phyloP scores from a whole-genome alignment of 2,113 vertebrate genomes.

The Tonatia bakeri region DNA sequence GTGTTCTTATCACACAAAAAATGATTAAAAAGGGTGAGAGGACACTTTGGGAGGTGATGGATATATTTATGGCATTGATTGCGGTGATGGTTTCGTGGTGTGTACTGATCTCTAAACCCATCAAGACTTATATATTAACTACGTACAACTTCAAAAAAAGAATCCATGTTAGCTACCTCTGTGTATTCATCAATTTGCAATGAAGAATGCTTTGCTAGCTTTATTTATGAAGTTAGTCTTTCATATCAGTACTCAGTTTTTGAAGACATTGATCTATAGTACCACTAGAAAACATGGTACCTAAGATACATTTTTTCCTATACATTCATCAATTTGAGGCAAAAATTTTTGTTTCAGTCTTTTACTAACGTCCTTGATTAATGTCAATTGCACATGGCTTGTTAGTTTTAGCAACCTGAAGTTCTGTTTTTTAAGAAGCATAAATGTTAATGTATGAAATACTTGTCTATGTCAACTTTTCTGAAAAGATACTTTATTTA shows the following conservation, averaged over 20 bases:
- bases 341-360: background rate
- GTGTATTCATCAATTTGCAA: background rate
- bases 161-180: background rate
- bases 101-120: background rate
- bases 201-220: background rate
- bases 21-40: background rate
- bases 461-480: background rate
- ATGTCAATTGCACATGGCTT: background rate
- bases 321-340: background rate
- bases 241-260: background rate
- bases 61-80: background rate
- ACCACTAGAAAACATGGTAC: background rate
- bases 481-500: too few relatives aligned
- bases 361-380: background rate
- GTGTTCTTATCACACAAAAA: background rate
- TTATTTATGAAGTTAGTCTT: background rate
- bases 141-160: background rate
- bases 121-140: background rate
- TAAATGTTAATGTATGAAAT: background rate
- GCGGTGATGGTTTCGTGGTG: background rate
- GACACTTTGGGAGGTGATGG: background rate
- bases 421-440: background rate
- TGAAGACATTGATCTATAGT: background rate
- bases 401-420: background rate
- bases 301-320: background rate